These are phyloP conservation scores for Danionella cerebrum DNA, from an alignment of 2,113 vertebrate species.

Conservation along the genomic window DNA sequence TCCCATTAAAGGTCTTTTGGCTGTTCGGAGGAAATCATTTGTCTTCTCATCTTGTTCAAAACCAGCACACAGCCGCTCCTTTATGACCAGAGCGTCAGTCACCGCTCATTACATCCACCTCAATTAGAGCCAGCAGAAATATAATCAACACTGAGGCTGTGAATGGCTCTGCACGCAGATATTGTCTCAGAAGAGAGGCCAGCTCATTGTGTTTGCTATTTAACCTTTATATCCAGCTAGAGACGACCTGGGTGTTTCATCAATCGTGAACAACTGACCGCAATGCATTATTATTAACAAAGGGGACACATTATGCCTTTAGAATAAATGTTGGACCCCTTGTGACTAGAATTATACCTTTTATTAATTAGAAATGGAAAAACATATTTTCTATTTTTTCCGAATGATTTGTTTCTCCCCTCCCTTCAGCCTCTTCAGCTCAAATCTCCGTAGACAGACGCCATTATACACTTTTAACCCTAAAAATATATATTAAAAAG, in stretches of 20 bases:
- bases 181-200: neutral
- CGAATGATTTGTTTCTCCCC: no score
- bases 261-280: neutral
- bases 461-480: no score
- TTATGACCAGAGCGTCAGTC: neutral
- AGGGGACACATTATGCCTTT: no score
- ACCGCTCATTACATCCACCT: neutral
- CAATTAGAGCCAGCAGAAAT: conserved; percentile 8
- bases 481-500: no score
- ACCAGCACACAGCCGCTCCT: neutral
- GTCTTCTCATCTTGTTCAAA: neutral
- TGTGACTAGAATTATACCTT: no score
- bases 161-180: neutral
- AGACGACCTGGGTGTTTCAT: neutral
- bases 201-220: neutral
- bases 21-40: neutral
- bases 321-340: no score
- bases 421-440: no score
- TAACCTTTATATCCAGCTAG: neutral
- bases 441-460: no score
- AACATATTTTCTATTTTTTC: no score
- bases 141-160: conserved; percentile 22
- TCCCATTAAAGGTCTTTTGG: neutral
- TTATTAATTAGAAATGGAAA: no score
- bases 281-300: no score